Evolutionary conservation across 2,797 vertebrate genomes (phyloP).

Genomic region (Bryconaethiops microstoma): DNA sequence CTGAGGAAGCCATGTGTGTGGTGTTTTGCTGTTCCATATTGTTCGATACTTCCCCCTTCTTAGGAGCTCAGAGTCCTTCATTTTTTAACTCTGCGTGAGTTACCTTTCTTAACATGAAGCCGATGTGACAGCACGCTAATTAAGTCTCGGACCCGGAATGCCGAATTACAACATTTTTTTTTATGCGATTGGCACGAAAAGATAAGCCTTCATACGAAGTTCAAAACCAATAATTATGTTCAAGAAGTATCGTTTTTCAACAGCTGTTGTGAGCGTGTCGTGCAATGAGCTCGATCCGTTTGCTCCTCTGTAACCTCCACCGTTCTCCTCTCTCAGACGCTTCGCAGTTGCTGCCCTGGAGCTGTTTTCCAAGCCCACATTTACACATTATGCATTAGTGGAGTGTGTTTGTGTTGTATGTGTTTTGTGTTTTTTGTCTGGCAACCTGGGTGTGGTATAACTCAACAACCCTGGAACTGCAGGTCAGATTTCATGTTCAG

Average conservation of each 20-base stretch:
- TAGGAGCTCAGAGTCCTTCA: not conserved
- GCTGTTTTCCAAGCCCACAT: constrained; percentile 22
- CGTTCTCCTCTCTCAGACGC: not conserved
- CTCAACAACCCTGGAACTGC: constrained; percentile 19
- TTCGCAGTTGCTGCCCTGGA: constrained; percentile 5
- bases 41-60: constrained; percentile 1
- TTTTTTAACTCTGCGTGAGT: not conserved
- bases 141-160: constrained; percentile 5
- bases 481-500: constrained; percentile 34
- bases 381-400: constrained; percentile 18
- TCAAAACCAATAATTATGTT: not conserved
- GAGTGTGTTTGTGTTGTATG: not conserved
- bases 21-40: not conserved
- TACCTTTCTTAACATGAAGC: not conserved
- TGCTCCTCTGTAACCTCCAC: not conserved
- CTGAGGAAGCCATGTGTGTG: not conserved
- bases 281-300: constrained; percentile 9
- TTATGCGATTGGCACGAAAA: not conserved
- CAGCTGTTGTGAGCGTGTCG: constrained; percentile 7
- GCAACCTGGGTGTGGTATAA: not conserved
- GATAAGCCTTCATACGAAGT: not conserved
- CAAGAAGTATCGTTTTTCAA: constrained; percentile 21
- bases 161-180: constrained; percentile 22
- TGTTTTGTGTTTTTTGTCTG: not conserved
- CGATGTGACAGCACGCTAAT: not conserved